Evolutionary conservation across 1,140 invertebrate species (phyloP).

Genomic region (Zaprionus capensis): DNA sequence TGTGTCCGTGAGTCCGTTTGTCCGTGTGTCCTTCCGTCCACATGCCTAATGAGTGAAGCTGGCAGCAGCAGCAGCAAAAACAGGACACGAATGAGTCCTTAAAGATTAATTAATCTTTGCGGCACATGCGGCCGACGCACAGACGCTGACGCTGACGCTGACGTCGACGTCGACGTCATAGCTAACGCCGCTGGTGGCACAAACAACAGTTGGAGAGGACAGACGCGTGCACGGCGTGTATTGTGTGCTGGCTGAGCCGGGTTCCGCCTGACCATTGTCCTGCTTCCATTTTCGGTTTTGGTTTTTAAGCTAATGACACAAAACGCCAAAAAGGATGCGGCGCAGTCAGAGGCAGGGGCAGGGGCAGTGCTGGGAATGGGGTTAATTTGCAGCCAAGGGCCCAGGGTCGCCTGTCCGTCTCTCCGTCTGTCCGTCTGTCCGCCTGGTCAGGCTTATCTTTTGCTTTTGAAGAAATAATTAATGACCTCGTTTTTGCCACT

Average conservation of each 20-base stretch:
- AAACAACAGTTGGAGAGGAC: constrained; percentile 50
- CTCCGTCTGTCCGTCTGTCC: constrained; percentile 13
- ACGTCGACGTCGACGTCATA: neutral
- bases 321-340: constrained; percentile 76
- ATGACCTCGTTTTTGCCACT: constrained; percentile 84
- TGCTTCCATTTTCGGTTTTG: constrained; percentile 45
- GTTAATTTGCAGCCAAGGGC: constrained; percentile 61
- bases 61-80: constrained; percentile 30
- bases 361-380: constrained; percentile 28
- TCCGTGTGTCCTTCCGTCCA: constrained; percentile 45
- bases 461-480: constrained; percentile 84
- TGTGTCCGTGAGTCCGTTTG: neutral
- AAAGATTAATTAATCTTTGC: constrained; percentile 84
- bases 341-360: neutral
- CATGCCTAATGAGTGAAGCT: constrained; percentile 67
- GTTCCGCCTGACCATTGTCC: constrained; percentile 62
- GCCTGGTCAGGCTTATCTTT: constrained; percentile 73
- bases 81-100: constrained; percentile 78
- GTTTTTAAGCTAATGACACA: constrained; percentile 79
- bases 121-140: constrained; percentile 71
- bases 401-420: constrained; percentile 21
- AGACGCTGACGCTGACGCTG: constrained; percentile 12
- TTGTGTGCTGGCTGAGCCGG: constrained; percentile 13
- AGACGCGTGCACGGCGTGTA: constrained; percentile 32
- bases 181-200: constrained; percentile 39